Base-by-base conservation (phyloP, 2,797 vertebrate genomes). In the Podargus strigoides region DNA sequence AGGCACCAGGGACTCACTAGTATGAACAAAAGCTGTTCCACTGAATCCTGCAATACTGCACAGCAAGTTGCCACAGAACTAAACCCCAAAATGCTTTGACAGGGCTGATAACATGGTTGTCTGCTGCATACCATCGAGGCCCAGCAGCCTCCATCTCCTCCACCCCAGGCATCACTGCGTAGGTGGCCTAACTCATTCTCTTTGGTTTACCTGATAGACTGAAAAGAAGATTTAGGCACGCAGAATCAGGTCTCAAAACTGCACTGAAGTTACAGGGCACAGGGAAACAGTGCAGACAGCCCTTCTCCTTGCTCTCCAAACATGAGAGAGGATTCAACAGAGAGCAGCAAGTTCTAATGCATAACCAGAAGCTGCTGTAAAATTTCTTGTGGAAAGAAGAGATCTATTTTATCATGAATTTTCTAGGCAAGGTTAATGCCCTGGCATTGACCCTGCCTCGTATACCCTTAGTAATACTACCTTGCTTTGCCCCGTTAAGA, bases 401-500 rank as follows among this genome's bases (percentile, higher is more conserved):
- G 37, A 68, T 63, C 75, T 64, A 67, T 82, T 67, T 21, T 39
- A 90, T 87, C 75, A 53, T 37, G 59, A 77, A 77, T 85, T 94
- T 76, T 68, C 37, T 89, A 85, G 92, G 77, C 63, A 56, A 93
- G 84, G 81, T 95, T 89, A 93, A 94, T 90, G 74, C 14, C 30
- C 64, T 89, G 78, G 56, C 75, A 93, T 18, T 92, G 84, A 93
- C 95, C 86, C 84, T 85, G 44, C 60, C 52, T 94, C 0, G 0
- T n/a, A 27, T 34, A 37, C 37, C 75, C 69, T 85, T 56, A 89
- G 36, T 64, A 85, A 63, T 27, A 53, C 70, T 67, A 56, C 39
- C 7, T 15, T 9, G 72, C 64, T 93, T 93, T 68, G 49, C 89
- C 75, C 56, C 27, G 7, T 76, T 87, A 74, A 74, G 86, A 56